Percentiles rank a stretch among this genome's conserved stretches.
Conservation (phyloP, 2,888 invertebrate genomes). For the Rhorus exstirpatorius region DNA sequence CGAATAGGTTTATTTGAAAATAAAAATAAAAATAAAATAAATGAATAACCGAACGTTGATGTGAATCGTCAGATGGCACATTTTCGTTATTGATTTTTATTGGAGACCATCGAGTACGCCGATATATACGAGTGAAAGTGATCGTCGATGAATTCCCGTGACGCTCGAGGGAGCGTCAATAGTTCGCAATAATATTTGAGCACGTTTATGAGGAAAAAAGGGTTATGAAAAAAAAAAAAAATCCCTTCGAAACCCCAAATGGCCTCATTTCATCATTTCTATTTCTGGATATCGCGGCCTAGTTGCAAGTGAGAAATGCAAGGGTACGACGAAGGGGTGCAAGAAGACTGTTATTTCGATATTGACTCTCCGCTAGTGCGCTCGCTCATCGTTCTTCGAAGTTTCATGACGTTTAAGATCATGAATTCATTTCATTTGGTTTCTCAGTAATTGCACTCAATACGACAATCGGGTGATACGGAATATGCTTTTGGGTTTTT, state of each 20-base stretch:
- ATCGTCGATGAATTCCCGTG: slow-evolving; percentile 4
- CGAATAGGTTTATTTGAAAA: neutral
- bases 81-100: neutral
- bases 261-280: slow-evolving; percentile 67
- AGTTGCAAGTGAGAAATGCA: slow-evolving; percentile 71
- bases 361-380: slow-evolving; percentile 72
- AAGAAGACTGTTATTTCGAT: slow-evolving; percentile 75
- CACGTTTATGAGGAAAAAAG: slow-evolving; percentile 12
- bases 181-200: slow-evolving; percentile 13
- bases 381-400: neutral
- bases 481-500: too few species aligned
- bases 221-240: slow-evolving; percentile 1
- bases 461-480: too few species aligned
- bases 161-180: slow-evolving; percentile 20
- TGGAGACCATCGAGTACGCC: slow-evolving; percentile 9
- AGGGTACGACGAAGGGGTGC: neutral
- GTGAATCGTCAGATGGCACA: neutral
- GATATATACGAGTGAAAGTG: slow-evolving; percentile 18
- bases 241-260: slow-evolving; percentile 2
- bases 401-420: slow-evolving; percentile 11
- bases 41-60: neutral
- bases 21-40: slow-evolving; percentile 17
- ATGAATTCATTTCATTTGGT: too few species aligned
- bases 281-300: slow-evolving; percentile 77
- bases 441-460: too few species aligned